Percentiles rank a stretch among this genome's conserved stretches.
These are phyloP conservation scores for Dipodomys merriami DNA, from an alignment of 2,113 vertebrate species.

Conservation along the genomic window DNA sequence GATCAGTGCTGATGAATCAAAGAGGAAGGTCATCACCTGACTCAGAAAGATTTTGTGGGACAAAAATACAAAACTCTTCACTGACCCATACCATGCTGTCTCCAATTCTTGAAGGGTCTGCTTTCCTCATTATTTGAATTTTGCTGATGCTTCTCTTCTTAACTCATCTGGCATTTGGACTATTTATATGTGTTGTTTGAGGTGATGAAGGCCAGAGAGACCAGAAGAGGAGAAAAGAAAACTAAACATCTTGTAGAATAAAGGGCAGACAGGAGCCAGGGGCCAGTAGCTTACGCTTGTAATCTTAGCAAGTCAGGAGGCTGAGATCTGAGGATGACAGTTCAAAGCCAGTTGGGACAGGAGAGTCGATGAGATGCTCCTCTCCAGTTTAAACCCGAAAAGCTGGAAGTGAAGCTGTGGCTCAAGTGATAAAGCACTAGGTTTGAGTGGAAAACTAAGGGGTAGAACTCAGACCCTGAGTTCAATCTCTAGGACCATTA, in stretches of 20 bases:
- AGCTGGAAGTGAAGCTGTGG: too few relatives aligned
- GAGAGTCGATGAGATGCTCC: too few relatives aligned
- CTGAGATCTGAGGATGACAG: too few relatives aligned
- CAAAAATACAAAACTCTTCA: slow-evolving; percentile 60
- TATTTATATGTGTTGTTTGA: slow-evolving; percentile 38
- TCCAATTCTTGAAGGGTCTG: slow-evolving; percentile 52
- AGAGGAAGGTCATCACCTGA: slow-evolving; percentile 48
- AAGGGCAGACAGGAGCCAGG: neutral
- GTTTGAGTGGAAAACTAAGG: too few relatives aligned
- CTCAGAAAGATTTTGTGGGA: slow-evolving; percentile 69
- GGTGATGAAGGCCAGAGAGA: neutral
- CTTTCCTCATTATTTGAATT: slow-evolving; percentile 65
- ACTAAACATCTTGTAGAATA: neutral
- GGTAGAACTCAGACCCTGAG: too few relatives aligned
- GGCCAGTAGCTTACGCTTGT: too few relatives aligned
- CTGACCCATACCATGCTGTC: neutral
- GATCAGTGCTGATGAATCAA: slow-evolving; percentile 18
- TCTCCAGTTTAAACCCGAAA: too few relatives aligned
- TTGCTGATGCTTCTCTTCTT: slow-evolving; percentile 65
- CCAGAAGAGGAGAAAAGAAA: neutral
- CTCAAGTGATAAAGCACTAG: too few relatives aligned
- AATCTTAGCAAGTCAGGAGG: too few relatives aligned
- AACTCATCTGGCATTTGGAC: neutral
- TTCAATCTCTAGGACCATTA: too few relatives aligned
- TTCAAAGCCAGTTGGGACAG: too few relatives aligned